Percentiles rank a stretch among this genome's conserved stretches.
phyloP scores from a whole-genome alignment of 2,113 vertebrate genomes.

The Centrocercus urophasianus region DNA sequence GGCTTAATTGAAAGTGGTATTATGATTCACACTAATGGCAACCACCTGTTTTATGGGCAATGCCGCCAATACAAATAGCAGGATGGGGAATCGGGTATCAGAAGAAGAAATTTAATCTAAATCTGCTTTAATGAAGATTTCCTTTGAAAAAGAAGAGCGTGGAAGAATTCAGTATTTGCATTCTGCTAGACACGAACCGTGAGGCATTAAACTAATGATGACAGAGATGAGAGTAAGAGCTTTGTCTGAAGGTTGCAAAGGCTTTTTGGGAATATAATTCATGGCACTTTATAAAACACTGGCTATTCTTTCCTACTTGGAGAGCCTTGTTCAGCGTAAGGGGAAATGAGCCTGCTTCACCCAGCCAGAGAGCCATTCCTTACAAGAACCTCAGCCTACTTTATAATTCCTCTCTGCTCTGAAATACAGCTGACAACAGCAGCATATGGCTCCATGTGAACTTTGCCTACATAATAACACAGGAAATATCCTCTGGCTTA shows the following conservation, averaged over 20 bases:
- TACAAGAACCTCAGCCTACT: not conserved
- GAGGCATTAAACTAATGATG: not conserved
- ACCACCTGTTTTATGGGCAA: not conserved
- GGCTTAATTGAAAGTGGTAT: not conserved
- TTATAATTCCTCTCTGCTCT: not conserved
- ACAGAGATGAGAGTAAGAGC: not conserved
- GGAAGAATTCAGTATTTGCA: not conserved
- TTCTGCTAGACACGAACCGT: not conserved
- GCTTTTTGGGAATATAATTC: not conserved
- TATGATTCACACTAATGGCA: not conserved
- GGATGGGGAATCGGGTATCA: not conserved
- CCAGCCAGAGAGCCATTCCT: not conserved
- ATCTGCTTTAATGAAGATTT: not conserved
- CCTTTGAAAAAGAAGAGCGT: not conserved
- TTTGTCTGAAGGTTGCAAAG: not conserved
- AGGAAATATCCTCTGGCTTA: not conserved
- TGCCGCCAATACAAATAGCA: not conserved
- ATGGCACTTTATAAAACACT: not conserved
- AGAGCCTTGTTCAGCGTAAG: fast-evolving
- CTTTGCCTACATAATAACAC: fast-evolving
- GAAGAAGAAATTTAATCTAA: not conserved
- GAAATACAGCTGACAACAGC: not conserved
- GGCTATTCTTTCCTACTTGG: not conserved
- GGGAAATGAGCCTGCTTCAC: not conserved
- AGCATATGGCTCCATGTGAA: not conserved